Evolutionary conservation across 2,888 invertebrate species (phyloP), one percentile per base, ranked within the genome.

Genomic region (Eupithecia dodoneata): DNA sequence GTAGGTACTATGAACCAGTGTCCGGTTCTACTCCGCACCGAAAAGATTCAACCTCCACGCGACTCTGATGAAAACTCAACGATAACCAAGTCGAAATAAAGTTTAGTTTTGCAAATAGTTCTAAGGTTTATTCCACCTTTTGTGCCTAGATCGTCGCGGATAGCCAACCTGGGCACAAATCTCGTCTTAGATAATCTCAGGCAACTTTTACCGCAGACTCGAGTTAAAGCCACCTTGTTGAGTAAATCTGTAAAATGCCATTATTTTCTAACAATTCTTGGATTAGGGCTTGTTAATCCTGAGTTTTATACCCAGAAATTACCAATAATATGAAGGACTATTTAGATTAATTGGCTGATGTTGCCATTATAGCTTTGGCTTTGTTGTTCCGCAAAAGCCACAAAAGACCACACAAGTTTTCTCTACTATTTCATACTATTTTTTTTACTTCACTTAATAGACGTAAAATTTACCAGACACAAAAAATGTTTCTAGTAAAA

Each of bases 91-190:
- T 83, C 70, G 0, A 1, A 41, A 83, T 88, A 91, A 84, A 89
- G 88, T 83, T 80, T 75, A 82, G 77, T 84, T 83, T 87, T 42
- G 70, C 79, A 41, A 66, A 41, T 15, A 63, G 15, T 2, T 45
- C n/a, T 66, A 71, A 79, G n/a, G 66, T 59, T 67, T 69, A n/a
- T 77, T 55, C 44, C 66, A 63, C 73, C 67, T 77, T 79, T 77
- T 15, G 74, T 15, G 66, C 41, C 67, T 65, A 72, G 74, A 74
- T 63, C 72, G 70, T 72, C 41, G 67, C 75, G 79, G 76, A 84
- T 84, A 91, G 85, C 90, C 89, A 92, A 92, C 91, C 91, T 92
- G 91, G 90, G 89, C 89, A 94, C 91, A 93, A 94, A 93, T 93
- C 93, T 93, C 63, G 63, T 63, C 82, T 86, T 86, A 92, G 93